These are phyloP conservation scores for Oncorhynchus gorbuscha DNA, from an alignment of 2,113 vertebrate genomes.

Conservation along the genomic window DNA sequence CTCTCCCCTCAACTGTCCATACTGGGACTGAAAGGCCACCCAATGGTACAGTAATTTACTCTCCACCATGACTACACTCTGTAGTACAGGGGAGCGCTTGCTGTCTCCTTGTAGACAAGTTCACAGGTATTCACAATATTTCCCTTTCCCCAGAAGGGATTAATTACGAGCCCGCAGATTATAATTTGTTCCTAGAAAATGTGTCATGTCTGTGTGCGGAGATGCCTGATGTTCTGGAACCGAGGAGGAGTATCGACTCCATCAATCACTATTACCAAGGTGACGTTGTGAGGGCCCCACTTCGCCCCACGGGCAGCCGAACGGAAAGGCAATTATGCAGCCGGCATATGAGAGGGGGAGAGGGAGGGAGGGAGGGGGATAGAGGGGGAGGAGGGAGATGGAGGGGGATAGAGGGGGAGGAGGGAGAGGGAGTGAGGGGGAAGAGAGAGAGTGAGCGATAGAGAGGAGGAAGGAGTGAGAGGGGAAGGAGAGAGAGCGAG, in stretches of 20 bases:
- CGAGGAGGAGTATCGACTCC: conserved; percentile 69
- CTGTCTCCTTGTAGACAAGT: conserved; percentile 40
- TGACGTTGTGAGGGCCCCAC: conserved; percentile 68
- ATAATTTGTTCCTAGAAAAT: conserved; percentile 73
- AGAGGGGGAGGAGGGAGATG: background rate
- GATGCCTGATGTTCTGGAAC: conserved; percentile 76
- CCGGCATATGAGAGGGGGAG: conserved; percentile 52
- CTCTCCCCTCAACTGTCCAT: no score
- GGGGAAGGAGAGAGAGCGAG: background rate
- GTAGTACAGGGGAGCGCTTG: no score
- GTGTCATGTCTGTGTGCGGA: conserved; percentile 68
- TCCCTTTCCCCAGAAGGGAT: conserved; percentile 68
- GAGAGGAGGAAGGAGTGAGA: background rate
- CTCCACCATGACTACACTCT: no score
- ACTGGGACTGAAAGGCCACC: no score
- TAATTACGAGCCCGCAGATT: conserved; percentile 68
- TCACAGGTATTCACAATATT: conserved; percentile 72
- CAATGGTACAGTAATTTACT: no score
- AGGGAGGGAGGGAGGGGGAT: conserved; percentile 8
- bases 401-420: background rate
- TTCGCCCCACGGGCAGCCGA: conserved; percentile 63
- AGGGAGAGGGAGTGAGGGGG: background rate
- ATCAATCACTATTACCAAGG: conserved; percentile 79
- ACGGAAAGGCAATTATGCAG: conserved; percentile 77
- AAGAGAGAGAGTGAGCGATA: conserved; percentile 1